phyloP scores from a whole-genome alignment of 2,888 invertebrate genomes.

The Epistrophe grossulariae region DNA sequence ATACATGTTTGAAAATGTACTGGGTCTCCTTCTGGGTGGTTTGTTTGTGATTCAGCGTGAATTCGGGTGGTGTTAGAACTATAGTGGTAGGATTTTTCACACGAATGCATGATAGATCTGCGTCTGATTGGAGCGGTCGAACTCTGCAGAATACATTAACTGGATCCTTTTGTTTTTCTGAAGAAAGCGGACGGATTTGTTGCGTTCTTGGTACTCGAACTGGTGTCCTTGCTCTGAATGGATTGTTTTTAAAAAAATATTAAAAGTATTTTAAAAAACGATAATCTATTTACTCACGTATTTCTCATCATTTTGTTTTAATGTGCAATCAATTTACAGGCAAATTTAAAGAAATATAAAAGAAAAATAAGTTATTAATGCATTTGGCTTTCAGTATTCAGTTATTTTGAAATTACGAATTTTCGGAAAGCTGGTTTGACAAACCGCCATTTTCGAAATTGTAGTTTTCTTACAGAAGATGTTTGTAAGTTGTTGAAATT shows the following conservation, averaged over 20 bases:
- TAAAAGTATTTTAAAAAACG: background rate
- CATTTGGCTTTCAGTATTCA: conserved; percentile 42
- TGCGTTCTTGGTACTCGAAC: conserved; percentile 78
- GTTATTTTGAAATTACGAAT: conserved; percentile 72
- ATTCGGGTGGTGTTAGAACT: conserved; percentile 87
- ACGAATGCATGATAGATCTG: conserved; percentile 88
- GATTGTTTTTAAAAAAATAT: background rate
- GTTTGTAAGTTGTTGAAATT: background rate
- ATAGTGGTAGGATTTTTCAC: conserved; percentile 89
- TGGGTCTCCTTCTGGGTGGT: conserved; percentile 88
- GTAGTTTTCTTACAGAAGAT: conserved; percentile 85
- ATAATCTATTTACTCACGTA: conserved; percentile 39
- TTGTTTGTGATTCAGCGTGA: conserved; percentile 86
- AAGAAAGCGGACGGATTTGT: conserved; percentile 70
- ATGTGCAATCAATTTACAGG: conserved; percentile 17
- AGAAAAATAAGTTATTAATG: conserved; percentile 2
- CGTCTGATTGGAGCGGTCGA: conserved; percentile 90
- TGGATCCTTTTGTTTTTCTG: conserved; percentile 86
- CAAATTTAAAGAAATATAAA: conserved; percentile 42
- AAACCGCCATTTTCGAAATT: conserved; percentile 87
- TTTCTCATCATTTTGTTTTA: conserved; percentile 60
- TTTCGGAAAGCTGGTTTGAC: conserved; percentile 50
- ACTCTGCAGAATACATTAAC: conserved; percentile 96
- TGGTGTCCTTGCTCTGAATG: conserved; percentile 80
- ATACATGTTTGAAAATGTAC: conserved; percentile 93